A percentile compares a stretch with the other conserved stretches of the same genome.
Conservation (phyloP, 2,888 invertebrate species). For the Alsophila aescularia region DNA sequence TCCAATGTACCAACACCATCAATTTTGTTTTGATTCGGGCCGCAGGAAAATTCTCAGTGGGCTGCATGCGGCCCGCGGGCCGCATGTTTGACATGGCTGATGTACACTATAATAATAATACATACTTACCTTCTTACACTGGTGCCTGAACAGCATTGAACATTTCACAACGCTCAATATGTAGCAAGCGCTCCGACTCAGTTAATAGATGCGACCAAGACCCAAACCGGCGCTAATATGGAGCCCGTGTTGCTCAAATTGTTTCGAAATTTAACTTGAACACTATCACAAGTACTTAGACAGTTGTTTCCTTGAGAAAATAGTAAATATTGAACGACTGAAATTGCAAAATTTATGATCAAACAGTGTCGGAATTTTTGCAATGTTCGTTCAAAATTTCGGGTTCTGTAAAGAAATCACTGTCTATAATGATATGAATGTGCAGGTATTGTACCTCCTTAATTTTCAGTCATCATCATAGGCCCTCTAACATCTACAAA, state of each 20-base stretch:
- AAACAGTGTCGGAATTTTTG: background rate
- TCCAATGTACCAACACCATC: too few species aligned
- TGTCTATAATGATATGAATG: too few species aligned
- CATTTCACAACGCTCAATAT: constrained; percentile 14
- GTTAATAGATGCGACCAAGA: constrained; percentile 29
- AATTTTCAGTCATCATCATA: too few species aligned
- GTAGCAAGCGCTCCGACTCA: constrained; percentile 22
- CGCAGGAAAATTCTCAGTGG: too few species aligned
- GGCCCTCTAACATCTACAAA: too few species aligned
- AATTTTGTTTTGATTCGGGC: too few species aligned
- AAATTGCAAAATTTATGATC: background rate
- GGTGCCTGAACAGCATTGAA: background rate
- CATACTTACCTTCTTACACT: background rate
- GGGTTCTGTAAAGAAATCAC: too few species aligned
- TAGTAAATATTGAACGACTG: background rate
- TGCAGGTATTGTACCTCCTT: too few species aligned
- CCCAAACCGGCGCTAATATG: constrained; percentile 30
- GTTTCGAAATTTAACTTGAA: constrained; percentile 20
- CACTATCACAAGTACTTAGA: constrained; percentile 2
- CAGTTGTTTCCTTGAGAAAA: constrained; percentile 13
- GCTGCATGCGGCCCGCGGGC: too few species aligned
- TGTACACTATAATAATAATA: too few species aligned
- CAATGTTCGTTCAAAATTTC: too few species aligned
- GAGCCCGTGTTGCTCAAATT: constrained; percentile 26
- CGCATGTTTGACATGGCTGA: too few species aligned